Base-by-base conservation (phyloP, 1,140 invertebrate genomes). In the Archegozetes longisetosus region DNA sequence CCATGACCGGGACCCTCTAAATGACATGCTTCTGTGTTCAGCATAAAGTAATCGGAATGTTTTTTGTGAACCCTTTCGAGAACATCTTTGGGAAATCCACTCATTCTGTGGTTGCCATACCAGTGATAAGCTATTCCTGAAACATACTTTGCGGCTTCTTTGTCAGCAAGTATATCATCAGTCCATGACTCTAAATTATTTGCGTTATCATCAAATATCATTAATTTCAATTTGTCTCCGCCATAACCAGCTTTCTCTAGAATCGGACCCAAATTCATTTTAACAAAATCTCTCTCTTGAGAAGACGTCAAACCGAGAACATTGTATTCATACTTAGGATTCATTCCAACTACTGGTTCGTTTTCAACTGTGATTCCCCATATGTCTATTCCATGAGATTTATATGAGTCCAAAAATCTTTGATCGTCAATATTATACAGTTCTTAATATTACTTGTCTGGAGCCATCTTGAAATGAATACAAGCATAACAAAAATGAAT, bases 81-180 rank as follows among this genome's bases (percentile, higher is more conserved):
- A 1, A 79, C 60, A 3, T 62, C 55, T 0, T 78, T 64, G 64
- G 0, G 78, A 72, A 3, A 25, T 57, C 4, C n/a, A 57, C 14
- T 12, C 2, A 17, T 89, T 83, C 50, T 68, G 25, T 26, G 1
- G 22, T 57, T 46, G 52, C 71, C 64, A 64, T 81, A 92, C 83
- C 83, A 92, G 70, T 92, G 88, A 1, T 88, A 76, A 1, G 75
- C 86, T 2, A 89, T 74, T n/a, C 86, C 88, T 68, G 82, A 78
- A n/a, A 88, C 74, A 69, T 84, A 90, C 17, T 81, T 68, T 26
- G 77, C 66, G 0, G 79, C 77, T 50, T 74, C 66, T 1, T 72
- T 69, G 54, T 82, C 73, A 17, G 68, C 62, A 1, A 76, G 65
- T 20, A 64, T 55, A 55, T 57, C 29, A 57, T 82, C 71, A 12